A percentile compares a stretch with the other conserved stretches of the same genome.
phyloP scores from a whole-genome alignment of 2,888 invertebrate genomes.

The Xestoiulus laeticollis region DNA sequence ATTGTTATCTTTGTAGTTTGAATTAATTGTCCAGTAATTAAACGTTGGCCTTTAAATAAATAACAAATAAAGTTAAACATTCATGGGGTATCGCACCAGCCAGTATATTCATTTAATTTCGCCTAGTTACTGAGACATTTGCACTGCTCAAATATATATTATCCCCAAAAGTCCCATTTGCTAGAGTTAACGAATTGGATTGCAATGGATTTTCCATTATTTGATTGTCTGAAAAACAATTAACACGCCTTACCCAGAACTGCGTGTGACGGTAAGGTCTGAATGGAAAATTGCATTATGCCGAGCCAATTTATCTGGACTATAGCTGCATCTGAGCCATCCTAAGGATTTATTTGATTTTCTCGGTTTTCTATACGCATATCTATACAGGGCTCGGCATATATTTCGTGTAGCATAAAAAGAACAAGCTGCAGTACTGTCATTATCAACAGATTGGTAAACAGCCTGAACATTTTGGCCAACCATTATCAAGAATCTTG shows the following conservation, averaged over 20 bases:
- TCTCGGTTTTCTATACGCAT: background rate
- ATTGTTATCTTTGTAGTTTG: no score
- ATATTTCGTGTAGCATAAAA: background rate
- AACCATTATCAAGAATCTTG: background rate
- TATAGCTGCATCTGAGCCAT: background rate
- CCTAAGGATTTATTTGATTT: background rate
- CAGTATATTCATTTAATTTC: background rate
- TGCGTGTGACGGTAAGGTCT: background rate
- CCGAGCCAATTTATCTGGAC: background rate
- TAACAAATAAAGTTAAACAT: no score
- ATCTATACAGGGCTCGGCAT: background rate
- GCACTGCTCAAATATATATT: background rate
- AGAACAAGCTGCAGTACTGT: background rate
- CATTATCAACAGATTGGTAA: constrained; percentile 1
- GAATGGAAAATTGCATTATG: background rate
- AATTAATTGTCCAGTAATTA: no score
- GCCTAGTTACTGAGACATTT: background rate
- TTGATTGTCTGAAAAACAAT: background rate
- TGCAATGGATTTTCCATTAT: background rate
- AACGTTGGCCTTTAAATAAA: no score
- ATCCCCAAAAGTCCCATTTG: background rate
- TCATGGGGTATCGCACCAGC: background rate
- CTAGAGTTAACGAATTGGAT: background rate
- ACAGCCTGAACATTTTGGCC: background rate
- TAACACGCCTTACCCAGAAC: background rate